phyloP scores from a whole-genome alignment of 2,797 vertebrate genomes.

The Peromyscus nudipes region DNA sequence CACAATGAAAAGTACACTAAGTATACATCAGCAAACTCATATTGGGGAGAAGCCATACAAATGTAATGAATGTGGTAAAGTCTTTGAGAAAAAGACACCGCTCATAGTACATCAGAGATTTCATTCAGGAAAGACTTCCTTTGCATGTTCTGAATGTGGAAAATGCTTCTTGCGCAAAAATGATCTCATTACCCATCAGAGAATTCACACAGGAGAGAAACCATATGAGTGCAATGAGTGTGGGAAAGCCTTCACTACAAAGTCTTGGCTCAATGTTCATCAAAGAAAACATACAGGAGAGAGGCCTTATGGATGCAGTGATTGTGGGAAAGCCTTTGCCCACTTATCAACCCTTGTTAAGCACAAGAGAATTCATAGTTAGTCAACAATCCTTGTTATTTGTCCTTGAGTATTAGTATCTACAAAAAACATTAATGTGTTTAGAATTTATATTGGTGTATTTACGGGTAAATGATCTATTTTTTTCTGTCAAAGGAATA shows the following conservation, averaged over 20 bases:
- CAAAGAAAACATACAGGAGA: constrained; percentile 62
- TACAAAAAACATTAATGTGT: neutral
- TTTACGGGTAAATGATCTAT: neutral
- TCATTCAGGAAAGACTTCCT: constrained; percentile 50
- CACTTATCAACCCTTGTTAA: constrained; percentile 49
- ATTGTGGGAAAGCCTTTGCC: constrained; percentile 62
- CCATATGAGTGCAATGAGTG: constrained; percentile 40
- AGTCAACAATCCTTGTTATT: neutral
- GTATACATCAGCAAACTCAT: constrained; percentile 42
- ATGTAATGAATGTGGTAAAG: neutral
- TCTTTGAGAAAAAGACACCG: neutral
- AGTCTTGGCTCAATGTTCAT: constrained; percentile 53
- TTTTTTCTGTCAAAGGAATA: neutral
- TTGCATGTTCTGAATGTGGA: constrained; percentile 42
- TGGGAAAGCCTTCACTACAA: constrained; percentile 37
- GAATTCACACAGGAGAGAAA: constrained; percentile 62
- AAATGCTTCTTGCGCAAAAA: constrained; percentile 43
- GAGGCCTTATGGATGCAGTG: neutral
- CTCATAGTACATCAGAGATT: constrained; percentile 52
- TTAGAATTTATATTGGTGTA: neutral
- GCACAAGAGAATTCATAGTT: constrained; percentile 62
- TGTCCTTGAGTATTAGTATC: neutral
- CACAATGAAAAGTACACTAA: constrained; percentile 78
- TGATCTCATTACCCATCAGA: constrained; percentile 62
- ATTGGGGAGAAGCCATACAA: constrained; percentile 19